These are phyloP conservation scores for Umimayanthus chanpuru DNA, from an alignment of 92 coral and sea anemone species.

Conservation along the genomic window DNA sequence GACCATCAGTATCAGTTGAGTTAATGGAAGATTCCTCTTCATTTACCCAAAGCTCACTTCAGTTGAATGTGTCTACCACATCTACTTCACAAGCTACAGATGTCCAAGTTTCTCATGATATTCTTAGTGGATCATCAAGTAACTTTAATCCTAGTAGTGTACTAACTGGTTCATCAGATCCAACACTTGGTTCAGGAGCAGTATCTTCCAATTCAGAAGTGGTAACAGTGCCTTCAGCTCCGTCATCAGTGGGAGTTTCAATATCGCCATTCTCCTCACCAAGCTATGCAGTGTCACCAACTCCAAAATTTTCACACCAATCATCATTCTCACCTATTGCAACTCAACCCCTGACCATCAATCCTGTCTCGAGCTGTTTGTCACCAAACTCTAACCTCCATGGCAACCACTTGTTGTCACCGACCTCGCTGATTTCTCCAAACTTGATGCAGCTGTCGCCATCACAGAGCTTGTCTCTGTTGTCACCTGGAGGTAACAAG, in stretches of 20 bases:
- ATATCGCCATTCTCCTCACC: conserved; percentile 73
- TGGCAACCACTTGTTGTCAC: conserved; percentile 76
- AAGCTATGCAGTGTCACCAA: conserved; percentile 78
- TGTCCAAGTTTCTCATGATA: conserved; percentile 35
- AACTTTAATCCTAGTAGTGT: conserved; percentile 42
- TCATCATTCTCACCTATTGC: conserved; percentile 74
- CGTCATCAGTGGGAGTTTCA: conserved; percentile 52
- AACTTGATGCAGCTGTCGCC: conserved; percentile 74
- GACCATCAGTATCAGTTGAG: conserved; percentile 21
- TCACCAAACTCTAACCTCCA: conserved; percentile 77
- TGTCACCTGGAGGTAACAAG: conserved; percentile 79
- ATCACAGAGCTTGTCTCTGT: conserved; percentile 78
- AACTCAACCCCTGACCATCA: conserved; percentile 88
- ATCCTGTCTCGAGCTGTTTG: conserved; percentile 68
- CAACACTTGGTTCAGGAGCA: conserved; percentile 71
- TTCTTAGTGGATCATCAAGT: not conserved
- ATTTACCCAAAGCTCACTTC: conserved; percentile 31
- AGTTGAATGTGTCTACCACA: conserved; percentile 29
- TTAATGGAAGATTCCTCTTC: conserved; percentile 40
- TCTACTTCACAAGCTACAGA: conserved; percentile 31
- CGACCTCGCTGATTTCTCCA: conserved; percentile 81
- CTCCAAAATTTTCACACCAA: conserved; percentile 61
- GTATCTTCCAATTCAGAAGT: conserved; percentile 50
- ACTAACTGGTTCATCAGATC: conserved; percentile 67
- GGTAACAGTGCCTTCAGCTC: conserved; percentile 41